phyloP scores from a whole-genome alignment of 2,113 vertebrate genomes.

The Setophaga coronata region DNA sequence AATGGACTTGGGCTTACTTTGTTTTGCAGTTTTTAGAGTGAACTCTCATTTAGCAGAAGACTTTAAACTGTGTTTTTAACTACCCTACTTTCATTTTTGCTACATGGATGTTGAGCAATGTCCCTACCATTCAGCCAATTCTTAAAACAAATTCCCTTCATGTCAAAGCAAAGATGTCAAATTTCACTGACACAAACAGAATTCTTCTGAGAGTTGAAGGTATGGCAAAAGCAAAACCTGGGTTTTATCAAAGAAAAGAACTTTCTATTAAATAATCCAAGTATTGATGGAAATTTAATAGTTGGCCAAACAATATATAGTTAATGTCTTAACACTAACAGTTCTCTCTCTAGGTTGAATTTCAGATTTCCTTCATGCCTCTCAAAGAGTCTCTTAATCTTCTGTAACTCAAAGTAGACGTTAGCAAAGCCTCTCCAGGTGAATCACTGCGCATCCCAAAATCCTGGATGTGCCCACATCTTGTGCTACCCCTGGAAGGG shows the following conservation, averaged over 20 bases:
- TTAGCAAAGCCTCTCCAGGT: background rate
- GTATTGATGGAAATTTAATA: background rate
- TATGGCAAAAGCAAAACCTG: background rate
- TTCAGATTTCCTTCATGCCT: background rate
- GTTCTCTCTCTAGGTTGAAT: background rate
- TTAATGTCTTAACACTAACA: background rate
- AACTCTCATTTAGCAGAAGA: background rate
- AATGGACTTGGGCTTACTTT: background rate
- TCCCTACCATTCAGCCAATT: background rate
- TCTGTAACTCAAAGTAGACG: fast-evolving
- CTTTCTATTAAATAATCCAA: background rate
- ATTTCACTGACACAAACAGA: background rate
- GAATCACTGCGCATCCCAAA: background rate
- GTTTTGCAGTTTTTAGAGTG: background rate
- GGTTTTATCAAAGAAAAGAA: background rate
- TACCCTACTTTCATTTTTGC: background rate
- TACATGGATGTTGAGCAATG: background rate
- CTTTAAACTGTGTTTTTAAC: background rate
- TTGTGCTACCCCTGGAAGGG: background rate
- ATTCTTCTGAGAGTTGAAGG: background rate
- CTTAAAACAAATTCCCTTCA: background rate
- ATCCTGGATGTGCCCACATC: background rate
- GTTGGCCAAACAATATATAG: background rate
- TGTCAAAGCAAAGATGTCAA: background rate
- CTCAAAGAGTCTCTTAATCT: background rate